Percentiles rank a stretch among this genome's conserved stretches.
Conservation (phyloP, 92 coral and sea anemone genomes). For the Porites cylindrica region DNA sequence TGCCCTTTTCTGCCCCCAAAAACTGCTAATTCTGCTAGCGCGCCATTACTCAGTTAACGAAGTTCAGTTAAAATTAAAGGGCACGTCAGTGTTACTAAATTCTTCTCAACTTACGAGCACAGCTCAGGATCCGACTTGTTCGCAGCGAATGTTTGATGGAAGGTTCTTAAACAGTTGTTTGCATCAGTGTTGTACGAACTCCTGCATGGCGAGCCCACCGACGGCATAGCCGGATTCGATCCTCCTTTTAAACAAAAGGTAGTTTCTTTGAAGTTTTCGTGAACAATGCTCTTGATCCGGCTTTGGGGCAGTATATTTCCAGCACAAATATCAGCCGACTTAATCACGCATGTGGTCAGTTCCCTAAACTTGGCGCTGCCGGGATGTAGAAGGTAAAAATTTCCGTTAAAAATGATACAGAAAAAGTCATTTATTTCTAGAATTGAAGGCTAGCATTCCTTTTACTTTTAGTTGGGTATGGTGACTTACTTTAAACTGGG, state of each 20-base stretch:
- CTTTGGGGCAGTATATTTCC: not conserved
- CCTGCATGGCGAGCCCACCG: not conserved
- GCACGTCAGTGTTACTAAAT: not conserved
- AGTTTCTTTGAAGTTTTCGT: not conserved
- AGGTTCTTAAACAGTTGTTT: not conserved
- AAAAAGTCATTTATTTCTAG: too few species aligned
- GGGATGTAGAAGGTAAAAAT: too few species aligned
- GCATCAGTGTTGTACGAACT: not conserved
- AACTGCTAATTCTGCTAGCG: too few species aligned
- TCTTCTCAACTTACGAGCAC: slow-evolving; percentile 1
- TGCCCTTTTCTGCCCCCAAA: too few species aligned
- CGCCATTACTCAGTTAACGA: too few species aligned
- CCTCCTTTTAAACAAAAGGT: not conserved
- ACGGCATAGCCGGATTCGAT: not conserved
- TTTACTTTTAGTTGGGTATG: too few species aligned
- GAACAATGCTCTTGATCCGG: not conserved
- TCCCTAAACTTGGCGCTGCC: not conserved
- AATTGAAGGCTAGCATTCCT: too few species aligned
- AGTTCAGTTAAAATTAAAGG: too few species aligned
- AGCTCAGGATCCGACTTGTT: slow-evolving; percentile 10
- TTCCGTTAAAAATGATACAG: too few species aligned
- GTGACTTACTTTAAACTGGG: too few species aligned
- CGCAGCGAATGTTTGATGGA: not conserved
- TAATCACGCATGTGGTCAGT: not conserved
- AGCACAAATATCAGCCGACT: not conserved